Evolutionary conservation across 2,888 invertebrate genomes (phyloP).

Genomic region (Caenorhabditis parvicauda): DNA sequence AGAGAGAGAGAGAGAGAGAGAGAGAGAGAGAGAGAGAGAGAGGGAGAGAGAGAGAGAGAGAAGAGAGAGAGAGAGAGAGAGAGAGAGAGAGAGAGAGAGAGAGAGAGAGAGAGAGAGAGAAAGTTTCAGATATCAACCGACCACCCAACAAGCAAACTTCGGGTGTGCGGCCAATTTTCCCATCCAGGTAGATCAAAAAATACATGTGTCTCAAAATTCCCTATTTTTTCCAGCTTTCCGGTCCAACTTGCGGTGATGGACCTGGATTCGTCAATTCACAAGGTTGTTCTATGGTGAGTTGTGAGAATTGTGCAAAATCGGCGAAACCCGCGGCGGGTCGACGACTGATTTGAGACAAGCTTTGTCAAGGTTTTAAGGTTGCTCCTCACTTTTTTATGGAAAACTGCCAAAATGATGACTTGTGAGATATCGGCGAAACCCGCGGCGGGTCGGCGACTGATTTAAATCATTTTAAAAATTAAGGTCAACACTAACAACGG

Average conservation of each 20-base stretch:
- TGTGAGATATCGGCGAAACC: too few relatives aligned
- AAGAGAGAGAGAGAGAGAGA: not conserved
- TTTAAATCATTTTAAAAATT: not conserved
- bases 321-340: too few relatives aligned
- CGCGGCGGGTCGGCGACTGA: not conserved
- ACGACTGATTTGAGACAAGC: not conserved
- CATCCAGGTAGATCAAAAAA: not conserved
- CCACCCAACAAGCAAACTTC: constrained; percentile 28
- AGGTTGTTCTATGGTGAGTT: constrained; percentile 22
- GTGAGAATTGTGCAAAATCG: too few relatives aligned
- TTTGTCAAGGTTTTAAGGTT: too few relatives aligned
- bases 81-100: constrained; percentile 1
- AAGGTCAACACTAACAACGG: constrained; percentile 22
- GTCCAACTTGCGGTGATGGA: constrained; percentile 25
- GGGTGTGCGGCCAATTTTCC: constrained; percentile 29
- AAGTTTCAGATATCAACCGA: constrained; percentile 24
- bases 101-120: not conserved
- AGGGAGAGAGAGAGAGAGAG: not conserved
- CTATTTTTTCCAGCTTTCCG: constrained; percentile 13
- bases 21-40: constrained; percentile 1
- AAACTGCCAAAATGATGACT: too few relatives aligned
- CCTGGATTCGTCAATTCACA: constrained; percentile 26
- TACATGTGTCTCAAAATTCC: not conserved
- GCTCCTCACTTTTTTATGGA: too few relatives aligned
- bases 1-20: constrained; percentile 6